A percentile compares a stretch with the other conserved stretches of the same genome.
Conservation (phyloP, 1,140 invertebrate genomes). For the Nixonia krombeini region DNA sequence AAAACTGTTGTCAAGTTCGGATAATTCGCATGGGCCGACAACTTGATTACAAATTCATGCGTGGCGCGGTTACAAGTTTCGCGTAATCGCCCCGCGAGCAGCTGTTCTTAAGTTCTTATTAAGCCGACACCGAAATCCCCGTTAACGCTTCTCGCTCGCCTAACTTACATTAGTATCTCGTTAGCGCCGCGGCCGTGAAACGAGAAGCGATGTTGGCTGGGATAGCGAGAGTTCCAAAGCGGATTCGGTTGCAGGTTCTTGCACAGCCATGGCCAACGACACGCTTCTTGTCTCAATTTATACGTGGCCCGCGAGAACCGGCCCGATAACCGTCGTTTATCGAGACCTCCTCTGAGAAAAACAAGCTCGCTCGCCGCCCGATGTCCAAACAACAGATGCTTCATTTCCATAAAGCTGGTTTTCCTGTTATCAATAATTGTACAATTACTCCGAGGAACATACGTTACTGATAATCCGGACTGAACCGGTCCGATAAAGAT, state of each 20-base stretch:
- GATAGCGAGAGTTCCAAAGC: not conserved
- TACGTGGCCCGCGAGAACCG: too few species aligned
- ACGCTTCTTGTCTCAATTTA: not conserved
- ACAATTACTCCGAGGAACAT: too few species aligned
- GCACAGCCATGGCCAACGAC: too few species aligned
- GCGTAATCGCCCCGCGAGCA: not conserved
- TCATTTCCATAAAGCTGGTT: too few species aligned
- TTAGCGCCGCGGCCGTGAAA: conserved; percentile 1
- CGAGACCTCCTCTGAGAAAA: too few species aligned
- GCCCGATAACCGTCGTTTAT: too few species aligned
- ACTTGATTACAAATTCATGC: not conserved
- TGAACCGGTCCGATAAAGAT: too few species aligned
- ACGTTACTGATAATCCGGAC: too few species aligned
- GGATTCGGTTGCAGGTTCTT: not conserved
- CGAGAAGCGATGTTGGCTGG: conserved; percentile 1
- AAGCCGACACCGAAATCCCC: conserved; percentile 2
- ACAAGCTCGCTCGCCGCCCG: too few species aligned
- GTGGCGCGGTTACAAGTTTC: not conserved
- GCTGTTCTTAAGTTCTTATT: conserved; percentile 5
- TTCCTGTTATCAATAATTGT: too few species aligned
- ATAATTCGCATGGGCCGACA: not conserved
- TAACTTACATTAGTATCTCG: conserved; percentile 6
- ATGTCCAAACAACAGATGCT: too few species aligned
- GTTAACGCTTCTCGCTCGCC: not conserved
- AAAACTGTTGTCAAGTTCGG: not conserved